These are phyloP conservation scores for Eupithecia insigniata DNA, from an alignment of 2,888 invertebrate species.

Conservation along the genomic window DNA sequence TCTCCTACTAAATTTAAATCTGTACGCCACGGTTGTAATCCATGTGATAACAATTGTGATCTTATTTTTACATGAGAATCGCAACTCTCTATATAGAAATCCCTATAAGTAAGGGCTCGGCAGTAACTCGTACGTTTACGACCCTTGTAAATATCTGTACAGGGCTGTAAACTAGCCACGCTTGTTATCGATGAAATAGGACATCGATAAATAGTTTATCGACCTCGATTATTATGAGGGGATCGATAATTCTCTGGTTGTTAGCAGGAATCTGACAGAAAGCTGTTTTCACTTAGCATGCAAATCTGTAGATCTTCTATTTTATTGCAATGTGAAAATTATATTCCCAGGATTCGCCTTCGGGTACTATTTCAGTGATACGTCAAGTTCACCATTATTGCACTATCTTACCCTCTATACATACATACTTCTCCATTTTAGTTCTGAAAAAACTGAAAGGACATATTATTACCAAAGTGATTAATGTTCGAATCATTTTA, in stretches of 20 bases:
- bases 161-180: conserved; percentile 42
- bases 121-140: conserved; percentile 42
- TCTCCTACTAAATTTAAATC: neutral
- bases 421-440: neutral
- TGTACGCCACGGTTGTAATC: neutral
- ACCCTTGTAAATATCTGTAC: conserved; percentile 45
- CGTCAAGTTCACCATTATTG: too few relatives aligned
- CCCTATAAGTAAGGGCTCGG: conserved; percentile 12
- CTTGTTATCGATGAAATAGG: conserved; percentile 43
- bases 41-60: neutral
- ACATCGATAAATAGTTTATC: conserved; percentile 31
- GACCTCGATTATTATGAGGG: conserved; percentile 33
- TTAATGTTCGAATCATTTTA: neutral
- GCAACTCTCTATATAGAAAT: conserved; percentile 11
- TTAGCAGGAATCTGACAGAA: conserved; percentile 20
- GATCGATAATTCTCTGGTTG: conserved; percentile 27
- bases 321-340: neutral
- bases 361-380: neutral
- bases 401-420: too few relatives aligned
- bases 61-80: neutral
- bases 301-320: neutral
- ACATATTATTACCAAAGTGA: neutral
- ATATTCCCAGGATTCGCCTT: neutral
- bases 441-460: neutral
- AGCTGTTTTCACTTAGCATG: neutral